Conservation (phyloP, 2,113 vertebrate genomes). For the Beaufortia kweichowensis region DNA sequence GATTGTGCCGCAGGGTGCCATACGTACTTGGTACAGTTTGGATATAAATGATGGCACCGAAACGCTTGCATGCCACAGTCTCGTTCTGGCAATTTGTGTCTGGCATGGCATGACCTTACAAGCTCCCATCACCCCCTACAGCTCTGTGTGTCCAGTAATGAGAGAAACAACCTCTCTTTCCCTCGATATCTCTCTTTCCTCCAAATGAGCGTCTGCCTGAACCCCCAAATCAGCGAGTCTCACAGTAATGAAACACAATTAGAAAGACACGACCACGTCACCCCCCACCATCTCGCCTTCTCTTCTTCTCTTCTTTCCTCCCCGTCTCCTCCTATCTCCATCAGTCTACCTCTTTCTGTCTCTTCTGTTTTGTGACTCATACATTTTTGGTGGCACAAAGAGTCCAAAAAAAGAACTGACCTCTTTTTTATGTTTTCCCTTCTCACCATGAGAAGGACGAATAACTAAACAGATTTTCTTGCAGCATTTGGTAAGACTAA, state of each 20-base stretch:
- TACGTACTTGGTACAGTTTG: slow-evolving; percentile 25
- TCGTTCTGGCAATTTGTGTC: slow-evolving; percentile 41
- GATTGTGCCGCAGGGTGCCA: not conserved
- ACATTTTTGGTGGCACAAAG: not conserved
- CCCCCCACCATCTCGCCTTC: slow-evolving; percentile 9
- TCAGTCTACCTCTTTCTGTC: slow-evolving; percentile 22
- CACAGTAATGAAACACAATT: slow-evolving; percentile 38
- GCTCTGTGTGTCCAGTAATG: slow-evolving; percentile 41
- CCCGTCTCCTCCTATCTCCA: not conserved
- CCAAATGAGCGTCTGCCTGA: slow-evolving; percentile 23
- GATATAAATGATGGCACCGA: slow-evolving; percentile 31
- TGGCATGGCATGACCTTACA: slow-evolving; percentile 23
- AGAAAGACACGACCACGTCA: slow-evolving; percentile 20
- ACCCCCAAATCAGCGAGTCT: slow-evolving; percentile 24
- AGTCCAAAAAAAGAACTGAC: not conserved
- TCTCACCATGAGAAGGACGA: not conserved
- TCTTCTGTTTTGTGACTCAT: slow-evolving; percentile 6
- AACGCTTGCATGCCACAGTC: slow-evolving; percentile 25
- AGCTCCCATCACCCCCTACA: slow-evolving; percentile 38
- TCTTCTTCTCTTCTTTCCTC: slow-evolving; percentile 9
- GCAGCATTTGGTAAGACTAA: not conserved
- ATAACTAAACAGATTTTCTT: not conserved
- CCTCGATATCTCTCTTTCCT: slow-evolving; percentile 14
- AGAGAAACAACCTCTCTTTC: slow-evolving; percentile 35
- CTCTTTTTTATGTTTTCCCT: not conserved